phyloP scores from a whole-genome alignment of 2,888 invertebrate species.

The Caenorhabditis auriculariae region DNA sequence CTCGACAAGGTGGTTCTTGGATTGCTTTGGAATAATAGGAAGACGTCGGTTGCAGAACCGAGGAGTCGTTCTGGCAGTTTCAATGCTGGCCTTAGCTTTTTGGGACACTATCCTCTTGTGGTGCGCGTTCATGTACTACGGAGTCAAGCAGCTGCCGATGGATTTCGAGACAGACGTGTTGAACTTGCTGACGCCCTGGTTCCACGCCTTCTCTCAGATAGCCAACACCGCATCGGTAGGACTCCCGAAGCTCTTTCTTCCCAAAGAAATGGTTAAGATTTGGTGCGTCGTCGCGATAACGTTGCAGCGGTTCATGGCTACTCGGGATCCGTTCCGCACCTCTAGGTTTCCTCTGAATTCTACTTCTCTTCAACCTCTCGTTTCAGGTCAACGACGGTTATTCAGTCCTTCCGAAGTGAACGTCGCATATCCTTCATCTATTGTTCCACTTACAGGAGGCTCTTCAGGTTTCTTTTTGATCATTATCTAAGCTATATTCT shows the following conservation, averaged over 20 bases:
- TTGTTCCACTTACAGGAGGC: slow-evolving; percentile 46
- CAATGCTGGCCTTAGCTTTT: slow-evolving; percentile 53
- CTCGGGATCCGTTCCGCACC: slow-evolving; percentile 55
- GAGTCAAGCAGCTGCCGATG: slow-evolving; percentile 36
- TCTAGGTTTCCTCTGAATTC: slow-evolving; percentile 26
- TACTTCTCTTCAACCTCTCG: too few relatives aligned
- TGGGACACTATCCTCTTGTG: slow-evolving; percentile 59
- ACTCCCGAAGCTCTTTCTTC: slow-evolving; percentile 2
- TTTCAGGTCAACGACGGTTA: slow-evolving; percentile 28
- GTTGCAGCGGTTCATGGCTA: slow-evolving; percentile 56
- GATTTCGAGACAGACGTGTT: slow-evolving; percentile 15
- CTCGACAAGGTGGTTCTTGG: slow-evolving; percentile 42
- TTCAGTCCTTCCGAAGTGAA: slow-evolving; percentile 51
- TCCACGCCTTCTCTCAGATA: slow-evolving; percentile 54
- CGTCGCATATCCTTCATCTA: slow-evolving; percentile 52
- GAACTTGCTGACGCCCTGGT: slow-evolving; percentile 43
- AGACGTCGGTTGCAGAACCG: slow-evolving; percentile 36
- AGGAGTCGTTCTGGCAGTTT: slow-evolving; percentile 55
- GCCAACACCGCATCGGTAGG: slow-evolving; percentile 59
- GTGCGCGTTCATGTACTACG: slow-evolving; percentile 58
- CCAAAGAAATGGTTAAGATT: slow-evolving; percentile 38
- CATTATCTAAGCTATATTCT: too few relatives aligned
- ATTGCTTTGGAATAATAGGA: neutral
- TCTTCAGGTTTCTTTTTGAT: slow-evolving; percentile 19
- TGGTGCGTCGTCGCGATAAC: slow-evolving; percentile 60